Evolutionary conservation across 2,797 vertebrate genomes (phyloP).

Genomic region (Platyrinchus mystaceus): DNA sequence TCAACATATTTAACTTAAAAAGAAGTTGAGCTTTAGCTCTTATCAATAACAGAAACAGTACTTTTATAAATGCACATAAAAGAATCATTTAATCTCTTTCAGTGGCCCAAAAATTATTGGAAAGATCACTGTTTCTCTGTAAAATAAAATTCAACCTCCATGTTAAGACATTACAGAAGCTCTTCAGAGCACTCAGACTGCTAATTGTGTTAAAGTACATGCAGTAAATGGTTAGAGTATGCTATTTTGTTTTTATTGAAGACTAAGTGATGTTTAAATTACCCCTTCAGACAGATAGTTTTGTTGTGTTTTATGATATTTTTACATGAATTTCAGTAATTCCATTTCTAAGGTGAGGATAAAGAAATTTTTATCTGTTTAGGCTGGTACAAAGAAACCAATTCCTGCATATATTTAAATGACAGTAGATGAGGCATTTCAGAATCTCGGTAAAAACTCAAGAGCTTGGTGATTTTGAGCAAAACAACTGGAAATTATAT

Average conservation of each 20-base stretch:
- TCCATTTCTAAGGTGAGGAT: neutral
- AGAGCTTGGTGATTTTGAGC: neutral
- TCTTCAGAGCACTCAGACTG: neutral
- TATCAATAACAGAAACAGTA: neutral
- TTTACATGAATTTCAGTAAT: conserved; percentile 1
- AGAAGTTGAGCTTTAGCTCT: neutral
- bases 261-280: conserved; percentile 23
- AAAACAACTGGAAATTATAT: neutral
- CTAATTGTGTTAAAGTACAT: conserved; percentile 29
- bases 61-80: neutral
- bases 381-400: neutral
- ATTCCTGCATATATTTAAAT: neutral
- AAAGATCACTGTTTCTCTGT: neutral
- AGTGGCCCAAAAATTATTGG: neutral
- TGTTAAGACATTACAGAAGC: neutral
- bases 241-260: conserved; percentile 26
- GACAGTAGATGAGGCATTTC: neutral
- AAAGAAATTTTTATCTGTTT: neutral
- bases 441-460: neutral
- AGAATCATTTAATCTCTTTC: neutral
- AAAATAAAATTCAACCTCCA: neutral
- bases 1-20: neutral
- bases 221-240: conserved; percentile 15
- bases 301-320: neutral
- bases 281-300: neutral